Evolutionary conservation across 2,888 invertebrate genomes (phyloP), one percentile per base, ranked within the genome.

Genomic region (Keiferia lycopersicella): DNA sequence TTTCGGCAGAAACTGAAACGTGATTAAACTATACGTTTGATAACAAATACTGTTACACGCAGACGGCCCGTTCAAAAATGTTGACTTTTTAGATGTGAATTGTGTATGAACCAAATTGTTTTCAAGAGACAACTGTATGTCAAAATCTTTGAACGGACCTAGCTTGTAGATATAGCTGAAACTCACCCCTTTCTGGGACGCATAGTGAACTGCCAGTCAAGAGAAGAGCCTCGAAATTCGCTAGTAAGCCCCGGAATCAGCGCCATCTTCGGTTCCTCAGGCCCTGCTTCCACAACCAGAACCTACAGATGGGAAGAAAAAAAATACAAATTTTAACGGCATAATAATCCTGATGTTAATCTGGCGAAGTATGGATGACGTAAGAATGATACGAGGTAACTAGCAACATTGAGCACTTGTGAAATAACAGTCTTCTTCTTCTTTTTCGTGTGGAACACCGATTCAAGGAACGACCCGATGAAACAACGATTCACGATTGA

Each of bases 161-260:
- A 60, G 1, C 16, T 1, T 48, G 18, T 10, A 59, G 22, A 38
- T 38, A 53, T 58, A 48, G 7, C 30, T 61, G 56, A 67, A 64
- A 65, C 81, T 78, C 74, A 91, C 91, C 91, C 87, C 71, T 81
- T 87, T 65, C 86, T 91, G 0, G 91, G 90, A 62, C 91, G 73
- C 91, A 90, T 91, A 11, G 74, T 68, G 68, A 83, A 90, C 68
- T 87, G 85, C 90, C 91, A 91, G 68, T 91, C 91, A 4, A 91
- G 63, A 7, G 80, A 69, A 0, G 91, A 91, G 0, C 87, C 90
- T 60, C 77, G 83, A 67, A 90, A 90, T 72, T 91, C 91, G 64
- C 84, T 89, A 1, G 91, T 89, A 7, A 91, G 80, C 0, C 87
- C 87, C 8, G 91, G 91, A 22, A 91, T 91, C 14, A 88, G 67